Conservation (phyloP, 2,797 vertebrate species). For the Buphagus erythrorhynchus region DNA sequence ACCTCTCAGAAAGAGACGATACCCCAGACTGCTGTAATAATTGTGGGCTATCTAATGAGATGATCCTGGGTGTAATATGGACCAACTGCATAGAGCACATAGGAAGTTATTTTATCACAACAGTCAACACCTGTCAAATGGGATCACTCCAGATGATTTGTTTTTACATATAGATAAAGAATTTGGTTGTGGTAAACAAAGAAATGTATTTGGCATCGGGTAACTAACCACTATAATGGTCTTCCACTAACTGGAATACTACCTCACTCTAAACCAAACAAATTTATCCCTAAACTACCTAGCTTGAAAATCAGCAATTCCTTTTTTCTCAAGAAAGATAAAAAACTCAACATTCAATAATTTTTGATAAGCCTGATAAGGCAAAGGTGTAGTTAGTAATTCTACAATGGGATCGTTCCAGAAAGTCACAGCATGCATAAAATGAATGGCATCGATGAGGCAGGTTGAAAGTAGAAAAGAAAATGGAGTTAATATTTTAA, state of each 20-base stretch:
- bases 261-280: background rate
- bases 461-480: background rate
- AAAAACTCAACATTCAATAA: background rate
- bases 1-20: background rate
- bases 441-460: background rate
- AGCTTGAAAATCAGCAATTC: background rate
- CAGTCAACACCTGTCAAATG: background rate
- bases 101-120: background rate
- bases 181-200: background rate
- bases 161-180: background rate
- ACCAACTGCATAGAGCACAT: background rate
- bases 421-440: background rate
- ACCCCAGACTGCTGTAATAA: background rate
- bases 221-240: background rate
- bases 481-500: background rate
- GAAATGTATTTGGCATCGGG: background rate
- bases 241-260: background rate
- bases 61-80: background rate
- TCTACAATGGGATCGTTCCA: background rate
- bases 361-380: background rate
- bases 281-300: background rate
- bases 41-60: background rate
- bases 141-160: background rate
- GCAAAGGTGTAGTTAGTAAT: background rate
- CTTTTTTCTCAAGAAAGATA: background rate